Conservation (phyloP, 2,113 vertebrate species). For the Proterorhinus semilunaris region DNA sequence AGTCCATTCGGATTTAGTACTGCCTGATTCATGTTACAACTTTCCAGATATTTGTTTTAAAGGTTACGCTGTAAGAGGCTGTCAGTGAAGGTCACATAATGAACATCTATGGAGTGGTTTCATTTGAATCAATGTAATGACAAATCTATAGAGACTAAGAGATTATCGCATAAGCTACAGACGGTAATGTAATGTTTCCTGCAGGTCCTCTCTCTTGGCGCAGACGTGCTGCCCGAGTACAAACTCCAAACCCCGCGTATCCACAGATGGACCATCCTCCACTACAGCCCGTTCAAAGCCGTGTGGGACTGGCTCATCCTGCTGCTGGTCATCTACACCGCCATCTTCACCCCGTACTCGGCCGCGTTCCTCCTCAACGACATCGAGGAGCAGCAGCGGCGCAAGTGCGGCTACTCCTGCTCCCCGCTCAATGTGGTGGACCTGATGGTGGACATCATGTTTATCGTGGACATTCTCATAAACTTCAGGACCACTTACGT, state of each 20-base stretch:
- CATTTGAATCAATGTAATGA: not conserved
- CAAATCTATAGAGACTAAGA: too few relatives aligned
- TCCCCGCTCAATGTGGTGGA: constrained; percentile 97
- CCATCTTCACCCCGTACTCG: constrained; percentile 97
- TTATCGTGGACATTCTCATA: constrained; percentile 98
- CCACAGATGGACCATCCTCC: constrained; percentile 96
- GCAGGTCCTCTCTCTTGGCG: constrained; percentile 95
- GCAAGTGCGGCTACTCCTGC: constrained; percentile 96
- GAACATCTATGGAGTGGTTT: not conserved
- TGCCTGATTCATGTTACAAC: not conserved
- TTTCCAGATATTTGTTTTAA: not conserved
- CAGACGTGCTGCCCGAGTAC: constrained; percentile 96
- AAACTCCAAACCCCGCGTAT: constrained; percentile 96
- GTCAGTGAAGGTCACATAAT: not conserved
- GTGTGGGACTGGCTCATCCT: constrained; percentile 99
- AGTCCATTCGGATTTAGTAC: not conserved
- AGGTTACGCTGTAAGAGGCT: not conserved
- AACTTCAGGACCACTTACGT: constrained; percentile 99
- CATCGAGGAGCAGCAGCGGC: constrained; percentile 88
- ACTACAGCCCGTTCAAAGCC: constrained; percentile 98
- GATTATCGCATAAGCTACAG: too few relatives aligned
- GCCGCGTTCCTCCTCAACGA: constrained; percentile 98
- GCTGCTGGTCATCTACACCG: constrained; percentile 95
- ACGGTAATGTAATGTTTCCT: not conserved
- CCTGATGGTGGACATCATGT: constrained; percentile 99